phyloP scores from a whole-genome alignment of 2,888 invertebrate species.

The Chloromyia formosa region DNA sequence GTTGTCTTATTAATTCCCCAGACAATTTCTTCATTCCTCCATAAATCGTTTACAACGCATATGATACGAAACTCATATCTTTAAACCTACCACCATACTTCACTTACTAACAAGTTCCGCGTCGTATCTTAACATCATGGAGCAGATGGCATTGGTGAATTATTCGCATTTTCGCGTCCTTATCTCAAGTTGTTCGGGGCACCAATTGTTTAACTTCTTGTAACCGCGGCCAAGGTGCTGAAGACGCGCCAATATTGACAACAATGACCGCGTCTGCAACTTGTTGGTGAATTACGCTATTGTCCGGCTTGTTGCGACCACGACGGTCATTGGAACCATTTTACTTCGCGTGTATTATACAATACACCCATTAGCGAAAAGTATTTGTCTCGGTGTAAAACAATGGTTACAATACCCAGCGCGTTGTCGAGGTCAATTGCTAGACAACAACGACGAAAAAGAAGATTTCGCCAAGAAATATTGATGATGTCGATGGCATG shows the following conservation, averaged over 20 bases:
- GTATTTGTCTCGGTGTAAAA: conserved; percentile 41
- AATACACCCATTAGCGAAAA: conserved; percentile 42
- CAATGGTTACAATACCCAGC: conserved; percentile 29
- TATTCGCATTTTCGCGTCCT: conserved; percentile 33
- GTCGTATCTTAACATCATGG: conserved; percentile 4
- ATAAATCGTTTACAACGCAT: too few relatives aligned
- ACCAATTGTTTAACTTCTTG: not conserved
- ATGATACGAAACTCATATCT: not conserved
- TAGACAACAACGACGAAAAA: conserved; percentile 3
- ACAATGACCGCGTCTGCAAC: conserved; percentile 22
- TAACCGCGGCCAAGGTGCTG: conserved; percentile 5
- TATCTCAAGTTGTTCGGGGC: conserved; percentile 22
- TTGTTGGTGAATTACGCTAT: not conserved
- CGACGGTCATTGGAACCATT: conserved; percentile 29
- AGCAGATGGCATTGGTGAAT: conserved; percentile 34
- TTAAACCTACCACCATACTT: too few relatives aligned
- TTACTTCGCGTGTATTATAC: conserved; percentile 6
- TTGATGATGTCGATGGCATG: conserved; percentile 38
- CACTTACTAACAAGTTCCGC: conserved; percentile 26
- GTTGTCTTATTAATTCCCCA: too few relatives aligned
- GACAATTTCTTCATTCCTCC: too few relatives aligned
- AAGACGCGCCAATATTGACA: conserved; percentile 17
- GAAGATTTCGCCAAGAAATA: conserved; percentile 13
- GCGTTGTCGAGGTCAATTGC: conserved; percentile 32
- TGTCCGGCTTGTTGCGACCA: conserved; percentile 23